These are phyloP conservation scores for Drosophila willistoni DNA, from an alignment of 1,140 invertebrate species.

Conservation along the genomic window DNA sequence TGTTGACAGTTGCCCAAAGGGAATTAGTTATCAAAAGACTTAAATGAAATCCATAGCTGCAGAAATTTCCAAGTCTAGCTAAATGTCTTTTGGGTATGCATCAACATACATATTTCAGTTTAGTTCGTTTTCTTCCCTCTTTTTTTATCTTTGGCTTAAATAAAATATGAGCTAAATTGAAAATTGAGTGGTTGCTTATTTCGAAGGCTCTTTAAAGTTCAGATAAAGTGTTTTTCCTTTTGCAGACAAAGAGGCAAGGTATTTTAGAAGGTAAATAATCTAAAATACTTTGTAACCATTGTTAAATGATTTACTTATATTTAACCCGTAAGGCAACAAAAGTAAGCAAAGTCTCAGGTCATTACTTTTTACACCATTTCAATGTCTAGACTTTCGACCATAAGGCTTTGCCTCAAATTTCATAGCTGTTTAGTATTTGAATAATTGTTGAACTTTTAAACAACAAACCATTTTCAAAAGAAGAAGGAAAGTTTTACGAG, in stretches of 20 bases:
- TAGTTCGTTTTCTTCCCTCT: conserved; percentile 22
- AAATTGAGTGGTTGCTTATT: conserved; percentile 22
- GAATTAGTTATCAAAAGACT: conserved; percentile 80
- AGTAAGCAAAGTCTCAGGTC: no score
- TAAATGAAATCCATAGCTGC: conserved; percentile 68
- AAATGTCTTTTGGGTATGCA: conserved; percentile 1
- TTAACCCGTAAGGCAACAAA: no score
- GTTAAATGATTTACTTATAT: no score
- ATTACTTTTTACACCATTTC: no score
- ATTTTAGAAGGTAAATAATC: background rate
- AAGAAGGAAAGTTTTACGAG: no score
- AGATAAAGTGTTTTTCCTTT: background rate
- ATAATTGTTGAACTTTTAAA: no score
- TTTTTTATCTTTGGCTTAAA: conserved; percentile 39
- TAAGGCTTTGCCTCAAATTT: no score
- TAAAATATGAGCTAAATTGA: conserved; percentile 67
- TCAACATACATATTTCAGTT: conserved; percentile 14
- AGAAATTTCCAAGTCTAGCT: conserved; percentile 27
- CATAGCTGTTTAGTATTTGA: no score
- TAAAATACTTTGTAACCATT: no score
- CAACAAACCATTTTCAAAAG: no score
- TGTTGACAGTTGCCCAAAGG: conserved; percentile 76
- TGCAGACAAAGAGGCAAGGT: background rate
- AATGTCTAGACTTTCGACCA: no score
- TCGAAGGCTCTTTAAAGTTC: conserved; percentile 25